Conservation (phyloP, 2,113 vertebrate genomes). For the Butorides virescens region DNA sequence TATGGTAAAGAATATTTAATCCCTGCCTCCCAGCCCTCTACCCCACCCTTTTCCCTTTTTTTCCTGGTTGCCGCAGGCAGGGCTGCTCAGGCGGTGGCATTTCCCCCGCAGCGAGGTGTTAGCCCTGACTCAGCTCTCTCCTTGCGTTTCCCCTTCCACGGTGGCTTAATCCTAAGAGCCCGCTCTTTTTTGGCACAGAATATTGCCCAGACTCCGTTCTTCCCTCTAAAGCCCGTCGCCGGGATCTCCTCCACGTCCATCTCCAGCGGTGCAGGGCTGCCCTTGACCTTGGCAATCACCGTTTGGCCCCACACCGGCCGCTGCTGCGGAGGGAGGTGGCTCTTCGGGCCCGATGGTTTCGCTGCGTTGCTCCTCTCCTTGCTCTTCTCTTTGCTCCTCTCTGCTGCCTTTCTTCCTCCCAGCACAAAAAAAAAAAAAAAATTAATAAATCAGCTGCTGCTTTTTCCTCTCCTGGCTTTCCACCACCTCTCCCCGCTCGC, state of each 20-base stretch:
- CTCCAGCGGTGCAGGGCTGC: neutral
- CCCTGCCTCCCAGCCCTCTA: neutral
- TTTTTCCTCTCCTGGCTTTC: neutral
- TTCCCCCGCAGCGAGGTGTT: neutral
- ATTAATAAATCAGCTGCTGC: neutral
- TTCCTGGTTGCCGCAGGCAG: neutral
- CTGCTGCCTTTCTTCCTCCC: neutral
- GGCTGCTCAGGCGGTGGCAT: neutral
- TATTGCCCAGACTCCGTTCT: neutral
- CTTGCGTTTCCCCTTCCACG: neutral
- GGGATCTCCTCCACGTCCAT: neutral
- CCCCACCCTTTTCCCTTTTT: neutral
- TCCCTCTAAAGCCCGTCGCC: fast-evolving
- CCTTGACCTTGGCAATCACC: fast-evolving
- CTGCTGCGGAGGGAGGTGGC: neutral
- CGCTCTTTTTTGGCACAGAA: neutral
- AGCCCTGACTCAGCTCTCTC: constrained; percentile 22
- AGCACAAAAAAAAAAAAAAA: neutral
- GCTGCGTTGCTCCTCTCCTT: neutral
- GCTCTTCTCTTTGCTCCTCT: neutral
- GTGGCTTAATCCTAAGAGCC: neutral
- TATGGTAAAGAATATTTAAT: neutral
- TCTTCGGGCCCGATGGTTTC: neutral
- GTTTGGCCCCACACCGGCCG: fast-evolving
- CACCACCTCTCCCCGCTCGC: neutral